A percentile compares a stretch with the other conserved stretches of the same genome.
Evolutionary conservation across 2,797 vertebrate species (phyloP).

Genomic region (Lepus townsendii): DNA sequence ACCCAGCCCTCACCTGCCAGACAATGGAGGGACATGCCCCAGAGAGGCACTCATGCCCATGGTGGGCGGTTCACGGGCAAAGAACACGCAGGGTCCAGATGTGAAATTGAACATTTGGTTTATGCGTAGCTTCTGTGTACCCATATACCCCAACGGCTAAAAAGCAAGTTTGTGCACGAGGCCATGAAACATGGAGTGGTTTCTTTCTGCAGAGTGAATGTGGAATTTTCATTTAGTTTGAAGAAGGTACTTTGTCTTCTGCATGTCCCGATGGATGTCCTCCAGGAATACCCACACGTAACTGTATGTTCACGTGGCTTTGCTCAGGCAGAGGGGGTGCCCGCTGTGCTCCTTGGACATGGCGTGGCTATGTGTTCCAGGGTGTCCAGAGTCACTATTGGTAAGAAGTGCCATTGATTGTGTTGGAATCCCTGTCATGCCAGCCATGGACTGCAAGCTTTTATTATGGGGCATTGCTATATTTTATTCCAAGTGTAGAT

Average conservation of each 20-base stretch:
- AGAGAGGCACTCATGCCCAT: fast-evolving
- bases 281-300: neutral
- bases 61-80: neutral
- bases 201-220: neutral
- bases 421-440: neutral
- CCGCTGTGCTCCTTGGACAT: fast-evolving
- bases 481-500: neutral
- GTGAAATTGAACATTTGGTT: fast-evolving
- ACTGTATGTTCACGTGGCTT: fast-evolving
- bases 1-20: neutral
- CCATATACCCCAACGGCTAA: fast-evolving
- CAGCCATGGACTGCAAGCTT: neutral
- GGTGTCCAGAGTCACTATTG: neutral
- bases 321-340: too few relatives aligned
- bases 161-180: neutral
- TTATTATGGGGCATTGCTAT: neutral
- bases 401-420: neutral
- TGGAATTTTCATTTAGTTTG: neutral
- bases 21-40: neutral
- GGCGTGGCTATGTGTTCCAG: neutral
- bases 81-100: fast-evolving
- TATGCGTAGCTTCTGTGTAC: fast-evolving
- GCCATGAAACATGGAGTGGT: neutral
- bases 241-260: neutral
- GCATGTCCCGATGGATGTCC: neutral